Base-by-base conservation (phyloP, 1,140 invertebrate genomes). In the Atta cephalotes region DNA sequence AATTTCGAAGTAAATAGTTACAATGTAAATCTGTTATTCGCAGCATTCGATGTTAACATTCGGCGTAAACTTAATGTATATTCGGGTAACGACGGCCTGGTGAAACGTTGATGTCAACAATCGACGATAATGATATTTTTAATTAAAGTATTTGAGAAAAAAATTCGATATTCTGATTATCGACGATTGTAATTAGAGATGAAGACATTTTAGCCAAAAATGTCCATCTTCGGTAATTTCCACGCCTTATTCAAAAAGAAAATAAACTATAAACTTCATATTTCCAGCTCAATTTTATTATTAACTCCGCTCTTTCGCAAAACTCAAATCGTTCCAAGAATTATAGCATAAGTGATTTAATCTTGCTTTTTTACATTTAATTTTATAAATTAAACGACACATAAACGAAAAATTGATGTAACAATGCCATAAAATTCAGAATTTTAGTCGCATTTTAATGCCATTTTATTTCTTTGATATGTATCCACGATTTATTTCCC, bases 71-170 rank as follows among this genome's bases (percentile, higher is more conserved):
- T 28, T 53, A 35, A 49, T 49, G 18, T 10, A 45, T 60, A 81
- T 71, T 71, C 12, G 51, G 45, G n/a, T 31, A 45, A 28, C 65
- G 53, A 87, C 76, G 76, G 78, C 28, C 77, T 28, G 84, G 82
- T 51, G 14, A n/a, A 62, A 76, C 49, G 28, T 78, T 56, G 28
- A 39, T 65, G 28, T 70, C 9, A 45, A 31, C 18, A 6, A 65
- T 53, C 70, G 68, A 72, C 89, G 90, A 90, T 89, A 90, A 90
- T 45, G 56, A 88, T 90, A 90, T 90, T 88, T 90, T 91, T 90
- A 87, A 90, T 90, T 79, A 39, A 82, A 89, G 71, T 68, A 31
- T 84, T 45, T 62, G 81, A 25, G 51, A 62, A 39, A 45, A 68
- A 81, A 60, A 31, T 86, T 28, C 65, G 71, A 80, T 70, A 70